Conservation (phyloP, 2,888 invertebrate genomes). For the Acronicta alni region DNA sequence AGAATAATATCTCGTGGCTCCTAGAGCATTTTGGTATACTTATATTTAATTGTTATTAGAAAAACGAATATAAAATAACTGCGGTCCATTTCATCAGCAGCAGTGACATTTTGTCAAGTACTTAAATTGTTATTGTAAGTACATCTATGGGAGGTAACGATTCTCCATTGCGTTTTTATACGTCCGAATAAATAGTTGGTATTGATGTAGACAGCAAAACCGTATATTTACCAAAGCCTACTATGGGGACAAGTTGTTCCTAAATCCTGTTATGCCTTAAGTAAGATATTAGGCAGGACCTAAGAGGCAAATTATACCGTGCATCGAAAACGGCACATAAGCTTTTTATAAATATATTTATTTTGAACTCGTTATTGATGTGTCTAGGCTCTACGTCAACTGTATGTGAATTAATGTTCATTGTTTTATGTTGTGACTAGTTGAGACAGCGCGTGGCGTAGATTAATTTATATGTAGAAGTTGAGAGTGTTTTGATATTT, state of each 20-base stretch:
- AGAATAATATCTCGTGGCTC: slow-evolving; percentile 35
- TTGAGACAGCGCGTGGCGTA: slow-evolving; percentile 26
- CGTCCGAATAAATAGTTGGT: slow-evolving; percentile 53
- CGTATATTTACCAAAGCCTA: slow-evolving; percentile 61
- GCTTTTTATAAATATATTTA: slow-evolving; percentile 55
- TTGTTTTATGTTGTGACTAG: slow-evolving; percentile 40
- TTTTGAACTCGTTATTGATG: slow-evolving; percentile 43
- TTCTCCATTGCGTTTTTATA: slow-evolving; percentile 57
- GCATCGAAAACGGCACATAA: slow-evolving; percentile 42
- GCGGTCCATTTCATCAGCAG: slow-evolving; percentile 37
- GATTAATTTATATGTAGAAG: slow-evolving; percentile 6
- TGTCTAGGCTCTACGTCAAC: slow-evolving; percentile 37
- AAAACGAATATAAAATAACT: slow-evolving; percentile 41
- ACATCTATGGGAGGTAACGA: slow-evolving; percentile 57
- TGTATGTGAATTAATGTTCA: slow-evolving; percentile 38
- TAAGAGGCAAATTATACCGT: slow-evolving; percentile 47
- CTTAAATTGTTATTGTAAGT: slow-evolving; percentile 53
- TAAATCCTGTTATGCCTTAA: slow-evolving; percentile 56
- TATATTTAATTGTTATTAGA: slow-evolving; percentile 51
- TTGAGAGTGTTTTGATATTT: slow-evolving; percentile 16
- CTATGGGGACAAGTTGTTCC: slow-evolving; percentile 53
- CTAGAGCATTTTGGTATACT: slow-evolving; percentile 51
- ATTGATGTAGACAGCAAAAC: slow-evolving; percentile 32
- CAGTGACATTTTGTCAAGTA: slow-evolving; percentile 47
- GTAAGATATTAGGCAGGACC: slow-evolving; percentile 67